Percentiles rank a stretch among this genome's conserved stretches.
phyloP scores from a whole-genome alignment of 2,113 vertebrate species.

The Herpailurus yagouaroundi region DNA sequence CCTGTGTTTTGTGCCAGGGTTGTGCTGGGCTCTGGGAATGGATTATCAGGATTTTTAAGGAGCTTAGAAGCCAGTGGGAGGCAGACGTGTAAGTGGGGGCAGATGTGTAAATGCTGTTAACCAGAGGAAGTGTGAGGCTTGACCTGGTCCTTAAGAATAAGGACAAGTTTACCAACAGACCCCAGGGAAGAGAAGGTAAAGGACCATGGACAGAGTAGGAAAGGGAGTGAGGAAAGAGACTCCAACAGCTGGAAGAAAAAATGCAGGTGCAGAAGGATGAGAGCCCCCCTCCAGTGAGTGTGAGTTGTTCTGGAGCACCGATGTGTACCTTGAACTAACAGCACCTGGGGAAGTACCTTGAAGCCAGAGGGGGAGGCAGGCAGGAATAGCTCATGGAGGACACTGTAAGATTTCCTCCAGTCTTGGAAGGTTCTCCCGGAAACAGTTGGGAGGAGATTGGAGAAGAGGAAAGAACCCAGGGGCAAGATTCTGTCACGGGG shows the following conservation, averaged over 20 bases:
- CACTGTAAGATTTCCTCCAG: neutral
- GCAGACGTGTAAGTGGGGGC: neutral
- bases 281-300: neutral
- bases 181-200: neutral
- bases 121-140: neutral
- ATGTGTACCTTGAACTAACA: neutral
- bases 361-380: neutral
- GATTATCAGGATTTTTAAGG: neutral
- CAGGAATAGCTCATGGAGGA: neutral
- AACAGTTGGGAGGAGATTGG: neutral
- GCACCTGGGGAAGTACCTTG: accelerated
- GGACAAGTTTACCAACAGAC: neutral
- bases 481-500: neutral
- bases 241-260: neutral
- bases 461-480: neutral
- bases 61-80: neutral
- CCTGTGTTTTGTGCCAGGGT: neutral
- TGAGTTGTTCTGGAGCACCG: neutral
- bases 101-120: neutral
- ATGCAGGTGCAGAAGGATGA: neutral
- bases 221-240: neutral
- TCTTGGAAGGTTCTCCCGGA: neutral
- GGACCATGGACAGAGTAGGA: neutral
- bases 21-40: neutral
- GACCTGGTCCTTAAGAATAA: neutral